These are phyloP conservation scores for Druon quercuslanigerum DNA, from an alignment of 1,140 invertebrate genomes.

Conservation along the genomic window DNA sequence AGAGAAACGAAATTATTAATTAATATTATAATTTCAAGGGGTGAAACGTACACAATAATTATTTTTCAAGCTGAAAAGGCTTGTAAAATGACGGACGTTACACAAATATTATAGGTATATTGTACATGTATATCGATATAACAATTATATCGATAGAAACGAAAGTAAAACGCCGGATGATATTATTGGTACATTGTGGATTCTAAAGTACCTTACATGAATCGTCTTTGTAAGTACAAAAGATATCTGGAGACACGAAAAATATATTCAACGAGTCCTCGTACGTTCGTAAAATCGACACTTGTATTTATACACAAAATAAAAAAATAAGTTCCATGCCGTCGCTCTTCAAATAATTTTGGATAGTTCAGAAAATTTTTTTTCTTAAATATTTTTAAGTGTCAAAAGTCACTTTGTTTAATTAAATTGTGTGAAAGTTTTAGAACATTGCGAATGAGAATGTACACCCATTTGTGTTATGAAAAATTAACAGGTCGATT, in stretches of 20 bases:
- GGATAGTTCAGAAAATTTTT: no score
- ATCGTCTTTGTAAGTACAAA: slow-evolving; percentile 45
- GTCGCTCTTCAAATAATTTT: slow-evolving; percentile 7
- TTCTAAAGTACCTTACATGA: slow-evolving; percentile 34
- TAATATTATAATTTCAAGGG: neutral
- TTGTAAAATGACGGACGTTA: slow-evolving; percentile 39
- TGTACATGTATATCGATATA: slow-evolving; percentile 58
- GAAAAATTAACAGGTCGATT: neutral
- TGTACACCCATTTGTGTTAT: neutral
- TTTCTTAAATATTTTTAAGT: neutral
- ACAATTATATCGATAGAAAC: slow-evolving; percentile 48
- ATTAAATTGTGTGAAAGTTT: neutral
- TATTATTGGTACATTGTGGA: slow-evolving; percentile 39
- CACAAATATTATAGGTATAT: slow-evolving; percentile 50
- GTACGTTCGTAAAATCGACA: neutral
- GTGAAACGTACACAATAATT: slow-evolving; percentile 16
- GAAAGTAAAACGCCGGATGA: slow-evolving; percentile 47
- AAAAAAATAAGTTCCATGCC: neutral
- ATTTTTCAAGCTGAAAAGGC: slow-evolving; percentile 12
- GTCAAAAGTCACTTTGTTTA: neutral
- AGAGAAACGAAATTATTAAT: slow-evolving; percentile 26
- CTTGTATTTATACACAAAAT: neutral
- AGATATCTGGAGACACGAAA: slow-evolving; percentile 31
- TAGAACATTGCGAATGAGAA: neutral
- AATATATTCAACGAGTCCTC: slow-evolving; percentile 5